Evolutionary conservation across 2,113 vertebrate species (phyloP).

Genomic region (Eleginops maclovinus): DNA sequence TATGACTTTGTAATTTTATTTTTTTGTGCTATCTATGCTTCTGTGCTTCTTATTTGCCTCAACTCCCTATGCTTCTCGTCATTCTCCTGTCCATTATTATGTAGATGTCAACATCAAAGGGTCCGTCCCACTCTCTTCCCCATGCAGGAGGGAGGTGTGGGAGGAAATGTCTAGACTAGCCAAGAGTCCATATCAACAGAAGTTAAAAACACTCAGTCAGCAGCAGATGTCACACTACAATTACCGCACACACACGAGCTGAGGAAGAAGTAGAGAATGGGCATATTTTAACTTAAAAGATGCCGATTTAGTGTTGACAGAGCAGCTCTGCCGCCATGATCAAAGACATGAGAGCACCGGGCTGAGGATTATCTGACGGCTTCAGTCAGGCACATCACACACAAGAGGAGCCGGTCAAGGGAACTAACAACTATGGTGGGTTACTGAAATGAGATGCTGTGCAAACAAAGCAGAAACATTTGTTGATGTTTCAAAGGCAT

Average conservation of each 20-base stretch:
- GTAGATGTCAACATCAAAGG: conserved; percentile 41
- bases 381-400: conserved; percentile 1
- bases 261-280: conserved; percentile 18
- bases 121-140: conserved; percentile 18
- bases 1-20: neutral
- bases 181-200: conserved; percentile 22
- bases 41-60: neutral
- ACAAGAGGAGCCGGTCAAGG: conserved; percentile 9
- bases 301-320: conserved; percentile 45
- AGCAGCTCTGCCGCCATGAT: conserved; percentile 44
- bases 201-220: conserved; percentile 56
- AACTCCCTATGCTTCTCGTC: neutral
- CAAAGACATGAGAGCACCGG: conserved; percentile 42
- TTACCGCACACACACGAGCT: conserved; percentile 8
- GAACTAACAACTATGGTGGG: conserved; percentile 2
- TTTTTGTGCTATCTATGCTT: conserved; percentile 1
- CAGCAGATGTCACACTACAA: conserved; percentile 39
- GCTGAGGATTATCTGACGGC: conserved; percentile 12
- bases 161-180: conserved; percentile 59
- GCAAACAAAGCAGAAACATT: conserved; percentile 27
- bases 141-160: conserved; percentile 32
- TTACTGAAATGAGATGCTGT: neutral
- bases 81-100: conserved; percentile 29
- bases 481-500: conserved; percentile 6
- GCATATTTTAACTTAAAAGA: conserved; percentile 48